phyloP scores from a whole-genome alignment of 2,888 invertebrate genomes.

The Brachynemurus nebulosus region DNA sequence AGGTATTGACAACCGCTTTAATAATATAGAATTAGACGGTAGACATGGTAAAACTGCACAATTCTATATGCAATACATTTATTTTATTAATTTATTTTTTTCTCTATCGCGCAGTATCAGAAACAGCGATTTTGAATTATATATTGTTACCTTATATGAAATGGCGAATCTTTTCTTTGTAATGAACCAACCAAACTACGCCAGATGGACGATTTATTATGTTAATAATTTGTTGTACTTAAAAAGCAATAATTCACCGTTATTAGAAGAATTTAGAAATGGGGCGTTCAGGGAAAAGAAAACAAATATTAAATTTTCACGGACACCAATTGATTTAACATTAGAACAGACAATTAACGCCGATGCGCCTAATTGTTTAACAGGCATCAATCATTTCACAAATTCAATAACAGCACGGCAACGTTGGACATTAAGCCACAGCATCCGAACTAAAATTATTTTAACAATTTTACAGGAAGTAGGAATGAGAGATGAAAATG shows the following conservation, averaged over 20 bases:
- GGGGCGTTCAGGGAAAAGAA: slow-evolving; percentile 20
- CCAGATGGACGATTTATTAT: slow-evolving; percentile 20
- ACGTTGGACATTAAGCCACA: slow-evolving; percentile 14
- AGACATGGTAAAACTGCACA: too few species aligned
- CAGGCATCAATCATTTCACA: slow-evolving; percentile 17
- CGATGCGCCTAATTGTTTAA: slow-evolving; percentile 19
- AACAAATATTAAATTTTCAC: slow-evolving; percentile 21
- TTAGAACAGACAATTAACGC: slow-evolving; percentile 23
- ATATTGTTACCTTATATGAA: slow-evolving; percentile 19
- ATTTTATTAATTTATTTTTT: too few species aligned
- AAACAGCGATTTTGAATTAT: slow-evolving; percentile 23
- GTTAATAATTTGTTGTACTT: slow-evolving; percentile 19
- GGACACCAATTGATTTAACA: slow-evolving; percentile 19
- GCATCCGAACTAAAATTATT: slow-evolving; percentile 11
- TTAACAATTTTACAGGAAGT: slow-evolving; percentile 12
- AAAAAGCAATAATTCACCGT: slow-evolving; percentile 18
- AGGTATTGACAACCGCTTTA: too few species aligned
- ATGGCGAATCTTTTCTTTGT: slow-evolving; percentile 23
- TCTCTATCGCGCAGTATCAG: too few species aligned
- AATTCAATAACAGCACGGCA: slow-evolving; percentile 20
- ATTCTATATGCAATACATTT: too few species aligned
- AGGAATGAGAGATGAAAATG: slow-evolving; percentile 8
- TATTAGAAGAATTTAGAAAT: slow-evolving; percentile 15
- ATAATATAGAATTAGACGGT: too few species aligned
- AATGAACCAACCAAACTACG: slow-evolving; percentile 23